These are phyloP conservation scores for Enteromius paludinosus DNA, from an alignment of 2,797 vertebrate species.

Conservation along the genomic window DNA sequence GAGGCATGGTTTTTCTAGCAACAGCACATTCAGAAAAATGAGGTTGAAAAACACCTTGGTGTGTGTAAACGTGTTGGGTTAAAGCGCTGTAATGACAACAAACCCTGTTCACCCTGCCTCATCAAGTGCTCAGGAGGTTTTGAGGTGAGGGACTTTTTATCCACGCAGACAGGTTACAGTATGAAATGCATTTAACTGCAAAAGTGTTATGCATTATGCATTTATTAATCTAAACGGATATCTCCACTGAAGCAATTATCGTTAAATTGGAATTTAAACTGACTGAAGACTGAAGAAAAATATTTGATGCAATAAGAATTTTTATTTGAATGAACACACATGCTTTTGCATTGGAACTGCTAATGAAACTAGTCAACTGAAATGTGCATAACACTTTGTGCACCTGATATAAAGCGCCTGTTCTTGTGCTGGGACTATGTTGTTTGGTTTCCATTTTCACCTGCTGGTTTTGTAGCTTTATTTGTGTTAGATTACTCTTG, in stretches of 20 bases:
- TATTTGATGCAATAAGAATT: neutral
- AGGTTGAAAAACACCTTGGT: constrained; percentile 10
- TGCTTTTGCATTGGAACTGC: neutral
- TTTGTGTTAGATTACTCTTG: neutral
- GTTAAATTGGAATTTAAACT: neutral
- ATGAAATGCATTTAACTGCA: neutral
- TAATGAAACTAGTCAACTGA: neutral
- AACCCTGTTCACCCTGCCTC: neutral
- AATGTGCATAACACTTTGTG: neutral
- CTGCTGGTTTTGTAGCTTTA: neutral
- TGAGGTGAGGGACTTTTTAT: neutral
- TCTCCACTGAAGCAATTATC: neutral
- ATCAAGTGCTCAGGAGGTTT: neutral
- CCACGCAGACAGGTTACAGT: neutral
- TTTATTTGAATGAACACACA: neutral
- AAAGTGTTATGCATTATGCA: neutral
- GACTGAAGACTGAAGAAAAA: neutral
- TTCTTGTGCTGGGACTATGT: neutral
- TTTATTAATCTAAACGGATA: neutral
- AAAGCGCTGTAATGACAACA: neutral
- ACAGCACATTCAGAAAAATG: neutral
- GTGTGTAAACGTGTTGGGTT: neutral
- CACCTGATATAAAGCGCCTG: neutral
- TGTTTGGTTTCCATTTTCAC: neutral
- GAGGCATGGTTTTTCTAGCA: neutral